Evolutionary conservation across 2,888 invertebrate genomes (phyloP).

Genomic region (Trissolcus brochymenae): DNA sequence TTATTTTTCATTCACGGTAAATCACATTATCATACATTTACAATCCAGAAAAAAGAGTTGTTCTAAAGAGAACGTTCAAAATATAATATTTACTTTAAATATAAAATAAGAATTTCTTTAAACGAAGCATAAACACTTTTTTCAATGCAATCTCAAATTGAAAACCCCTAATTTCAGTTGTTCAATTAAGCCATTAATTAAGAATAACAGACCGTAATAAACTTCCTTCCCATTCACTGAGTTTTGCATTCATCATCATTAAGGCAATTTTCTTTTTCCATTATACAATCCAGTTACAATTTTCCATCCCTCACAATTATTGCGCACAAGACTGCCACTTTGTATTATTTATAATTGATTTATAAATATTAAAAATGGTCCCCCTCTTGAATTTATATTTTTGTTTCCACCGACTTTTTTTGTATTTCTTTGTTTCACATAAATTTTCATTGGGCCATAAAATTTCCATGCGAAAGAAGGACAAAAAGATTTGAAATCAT

Average conservation of each 20-base stretch:
- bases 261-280: conserved; percentile 24
- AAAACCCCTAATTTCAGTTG: neutral
- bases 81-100: no score
- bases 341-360: no score
- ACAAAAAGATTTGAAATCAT: neutral
- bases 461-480: no score
- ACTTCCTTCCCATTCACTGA: conserved; percentile 13
- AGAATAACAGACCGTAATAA: conserved; percentile 4
- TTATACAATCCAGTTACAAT: conserved; percentile 15
- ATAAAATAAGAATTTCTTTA: no score
- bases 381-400: conserved; percentile 1
- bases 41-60: no score
- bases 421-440: neutral
- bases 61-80: no score
- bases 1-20: no score
- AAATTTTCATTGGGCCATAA: no score
- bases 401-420: neutral
- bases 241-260: conserved; percentile 20
- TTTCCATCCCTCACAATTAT: conserved; percentile 16
- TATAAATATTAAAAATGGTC: conserved; percentile 2
- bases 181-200: conserved; percentile 14
- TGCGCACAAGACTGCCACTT: neutral
- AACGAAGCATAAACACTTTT: no score
- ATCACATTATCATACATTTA: no score
- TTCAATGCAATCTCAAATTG: no score